These are phyloP conservation scores for Pterocles gutturalis DNA, from an alignment of 2,113 vertebrate species.

Conservation along the genomic window DNA sequence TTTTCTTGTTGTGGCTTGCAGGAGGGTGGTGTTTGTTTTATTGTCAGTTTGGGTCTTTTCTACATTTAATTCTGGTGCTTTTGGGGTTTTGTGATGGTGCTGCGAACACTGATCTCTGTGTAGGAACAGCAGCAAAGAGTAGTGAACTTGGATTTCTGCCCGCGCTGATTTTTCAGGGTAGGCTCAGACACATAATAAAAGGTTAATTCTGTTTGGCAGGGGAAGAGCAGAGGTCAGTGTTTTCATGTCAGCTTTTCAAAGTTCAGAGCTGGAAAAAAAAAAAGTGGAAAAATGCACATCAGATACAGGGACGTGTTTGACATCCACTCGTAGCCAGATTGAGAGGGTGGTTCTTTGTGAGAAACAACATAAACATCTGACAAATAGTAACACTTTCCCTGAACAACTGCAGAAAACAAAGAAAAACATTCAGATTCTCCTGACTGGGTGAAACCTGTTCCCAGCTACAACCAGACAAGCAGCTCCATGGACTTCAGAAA, in stretches of 20 bases:
- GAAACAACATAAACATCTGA: constrained; percentile 41
- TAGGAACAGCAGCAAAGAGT: not conserved
- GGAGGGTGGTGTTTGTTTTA: not conserved
- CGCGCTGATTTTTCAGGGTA: not conserved
- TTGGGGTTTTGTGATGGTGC: not conserved
- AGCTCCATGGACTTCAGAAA: constrained; percentile 90
- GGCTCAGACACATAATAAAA: constrained; percentile 22
- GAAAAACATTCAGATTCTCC: constrained; percentile 83
- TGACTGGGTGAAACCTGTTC: constrained; percentile 93
- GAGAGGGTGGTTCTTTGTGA: constrained; percentile 53
- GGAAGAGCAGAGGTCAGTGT: constrained; percentile 47
- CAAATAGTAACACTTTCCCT: constrained; percentile 61
- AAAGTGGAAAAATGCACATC: constrained; percentile 43
- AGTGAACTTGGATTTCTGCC: not conserved
- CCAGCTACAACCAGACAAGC: constrained; percentile 93
- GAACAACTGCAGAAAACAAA: constrained; percentile 86
- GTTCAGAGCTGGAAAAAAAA: constrained; percentile 26
- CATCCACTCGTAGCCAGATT: constrained; percentile 38
- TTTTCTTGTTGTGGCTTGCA: not conserved
- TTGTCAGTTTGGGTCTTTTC: not conserved
- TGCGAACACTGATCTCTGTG: not conserved
- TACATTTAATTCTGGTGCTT: not conserved
- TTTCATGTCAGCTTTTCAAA: constrained; percentile 51
- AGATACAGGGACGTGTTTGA: not conserved
- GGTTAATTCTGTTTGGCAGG: constrained; percentile 51